Conservation (phyloP, 2,888 invertebrate species). For the Phaonia tiefii region DNA sequence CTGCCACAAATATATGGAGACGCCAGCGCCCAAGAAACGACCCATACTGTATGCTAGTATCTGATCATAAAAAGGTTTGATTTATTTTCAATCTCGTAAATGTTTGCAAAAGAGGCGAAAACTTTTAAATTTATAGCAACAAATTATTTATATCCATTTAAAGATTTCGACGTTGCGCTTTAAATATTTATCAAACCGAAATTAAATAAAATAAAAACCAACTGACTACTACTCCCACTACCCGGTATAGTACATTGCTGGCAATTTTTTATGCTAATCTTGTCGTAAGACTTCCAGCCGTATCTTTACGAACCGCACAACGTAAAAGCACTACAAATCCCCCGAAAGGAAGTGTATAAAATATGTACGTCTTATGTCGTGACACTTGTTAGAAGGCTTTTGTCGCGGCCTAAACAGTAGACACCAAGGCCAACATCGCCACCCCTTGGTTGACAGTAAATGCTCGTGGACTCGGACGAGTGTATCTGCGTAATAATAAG, state of each 20-base stretch:
- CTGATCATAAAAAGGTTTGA: constrained; percentile 50
- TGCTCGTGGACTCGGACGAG: not conserved
- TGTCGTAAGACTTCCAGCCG: not conserved
- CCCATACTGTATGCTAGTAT: constrained; percentile 29
- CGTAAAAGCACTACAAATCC: not conserved
- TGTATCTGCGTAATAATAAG: constrained; percentile 72
- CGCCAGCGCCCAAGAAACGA: not conserved
- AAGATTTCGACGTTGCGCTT: constrained; percentile 12
- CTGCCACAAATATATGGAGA: constrained; percentile 3
- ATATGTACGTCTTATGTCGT: constrained; percentile 33
- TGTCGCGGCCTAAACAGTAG: constrained; percentile 23
- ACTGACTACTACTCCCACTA: not conserved
- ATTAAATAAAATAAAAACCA: constrained; percentile 35
- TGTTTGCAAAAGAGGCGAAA: not conserved
- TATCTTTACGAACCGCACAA: not conserved
- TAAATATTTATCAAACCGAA: constrained; percentile 34
- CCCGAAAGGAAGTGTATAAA: constrained; percentile 11
- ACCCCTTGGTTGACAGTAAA: not conserved
- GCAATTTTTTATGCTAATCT: constrained; percentile 34
- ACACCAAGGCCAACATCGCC: not conserved
- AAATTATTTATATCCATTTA: constrained; percentile 20
- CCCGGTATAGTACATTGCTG: not conserved
- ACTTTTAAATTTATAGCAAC: constrained; percentile 21
- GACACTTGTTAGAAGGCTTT: constrained; percentile 17
- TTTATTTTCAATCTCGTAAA: constrained; percentile 48